A percentile compares a stretch with the other conserved stretches of the same genome.
Evolutionary conservation across 2,888 invertebrate genomes (phyloP).

Genomic region (Microctonus brassicae): DNA sequence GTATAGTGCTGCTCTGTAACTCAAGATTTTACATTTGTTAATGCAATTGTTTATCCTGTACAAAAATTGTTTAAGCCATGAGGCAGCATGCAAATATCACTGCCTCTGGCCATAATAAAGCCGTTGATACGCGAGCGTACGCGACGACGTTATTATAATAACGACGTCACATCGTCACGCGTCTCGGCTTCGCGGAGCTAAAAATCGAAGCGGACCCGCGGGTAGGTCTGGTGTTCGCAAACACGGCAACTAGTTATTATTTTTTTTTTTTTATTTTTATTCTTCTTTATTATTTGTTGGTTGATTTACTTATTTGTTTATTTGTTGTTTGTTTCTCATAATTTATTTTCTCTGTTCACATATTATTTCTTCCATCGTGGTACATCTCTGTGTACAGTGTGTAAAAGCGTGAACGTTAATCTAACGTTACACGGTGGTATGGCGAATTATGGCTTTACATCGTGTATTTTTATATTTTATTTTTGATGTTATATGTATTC

Average conservation of each 20-base stretch:
- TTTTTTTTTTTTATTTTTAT: conserved; percentile 44
- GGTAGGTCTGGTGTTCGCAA: conserved; percentile 66
- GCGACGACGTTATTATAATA: conserved; percentile 37
- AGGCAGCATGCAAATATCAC: conserved; percentile 53
- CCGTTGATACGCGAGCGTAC: conserved; percentile 38
- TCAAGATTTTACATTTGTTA: conserved; percentile 68
- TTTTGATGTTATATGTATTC: conserved; percentile 57
- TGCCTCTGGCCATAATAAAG: conserved; percentile 40
- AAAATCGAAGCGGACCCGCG: conserved; percentile 70
- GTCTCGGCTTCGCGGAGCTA: conserved; percentile 51
- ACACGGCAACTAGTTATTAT: conserved; percentile 53
- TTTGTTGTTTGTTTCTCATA: conserved; percentile 45
- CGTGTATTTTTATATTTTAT: conserved; percentile 53
- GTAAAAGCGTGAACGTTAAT: conserved; percentile 51
- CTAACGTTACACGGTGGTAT: conserved; percentile 62
- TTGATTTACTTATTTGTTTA: conserved; percentile 50
- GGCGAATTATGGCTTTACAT: conserved; percentile 52
- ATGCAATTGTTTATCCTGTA: conserved; percentile 64
- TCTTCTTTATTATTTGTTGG: conserved; percentile 49
- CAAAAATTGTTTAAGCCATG: conserved; percentile 63
- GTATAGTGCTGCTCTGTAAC: conserved; percentile 71
- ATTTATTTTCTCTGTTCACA: conserved; percentile 47
- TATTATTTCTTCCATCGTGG: conserved; percentile 50
- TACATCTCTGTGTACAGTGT: conserved; percentile 47
- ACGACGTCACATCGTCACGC: conserved; percentile 40